A percentile compares a stretch with the other conserved stretches of the same genome.
These are phyloP conservation scores for Abscondita cerata DNA, from an alignment of 2,888 invertebrate genomes.

Conservation along the genomic window DNA sequence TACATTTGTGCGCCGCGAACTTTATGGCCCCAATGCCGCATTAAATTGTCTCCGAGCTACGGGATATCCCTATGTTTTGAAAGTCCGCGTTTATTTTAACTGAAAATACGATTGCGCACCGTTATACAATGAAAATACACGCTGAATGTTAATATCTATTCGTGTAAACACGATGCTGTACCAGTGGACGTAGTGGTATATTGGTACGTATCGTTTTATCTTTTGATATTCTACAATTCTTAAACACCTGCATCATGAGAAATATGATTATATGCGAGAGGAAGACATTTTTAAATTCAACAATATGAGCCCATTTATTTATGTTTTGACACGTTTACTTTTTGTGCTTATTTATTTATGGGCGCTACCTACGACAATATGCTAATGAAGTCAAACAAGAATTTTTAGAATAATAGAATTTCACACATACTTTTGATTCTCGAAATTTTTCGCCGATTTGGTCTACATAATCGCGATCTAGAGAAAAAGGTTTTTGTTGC, in stretches of 20 bases:
- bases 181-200: conserved; percentile 37
- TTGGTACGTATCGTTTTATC: conserved; percentile 32
- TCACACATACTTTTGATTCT: too few species aligned
- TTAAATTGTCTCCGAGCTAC: conserved; percentile 54
- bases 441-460: too few species aligned
- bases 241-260: conserved; percentile 27
- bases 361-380: not conserved
- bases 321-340: conserved; percentile 11
- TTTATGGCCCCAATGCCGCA: conserved; percentile 54
- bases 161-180: conserved; percentile 49
- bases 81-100: conserved; percentile 51
- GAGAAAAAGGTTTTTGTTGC: too few species aligned
- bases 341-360: conserved; percentile 1
- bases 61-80: conserved; percentile 46
- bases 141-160: conserved; percentile 48
- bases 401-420: too few species aligned
- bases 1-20: conserved; percentile 54
- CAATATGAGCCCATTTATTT: conserved; percentile 13
- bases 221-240: conserved; percentile 23
- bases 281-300: conserved; percentile 8
- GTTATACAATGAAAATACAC: conserved; percentile 39
- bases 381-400: not conserved
- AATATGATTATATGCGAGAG: conserved; percentile 18
- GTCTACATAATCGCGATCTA: too few species aligned
- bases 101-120: conserved; percentile 48